These are phyloP conservation scores for Helleia helle DNA, from an alignment of 2,888 invertebrate genomes.

Conservation along the genomic window DNA sequence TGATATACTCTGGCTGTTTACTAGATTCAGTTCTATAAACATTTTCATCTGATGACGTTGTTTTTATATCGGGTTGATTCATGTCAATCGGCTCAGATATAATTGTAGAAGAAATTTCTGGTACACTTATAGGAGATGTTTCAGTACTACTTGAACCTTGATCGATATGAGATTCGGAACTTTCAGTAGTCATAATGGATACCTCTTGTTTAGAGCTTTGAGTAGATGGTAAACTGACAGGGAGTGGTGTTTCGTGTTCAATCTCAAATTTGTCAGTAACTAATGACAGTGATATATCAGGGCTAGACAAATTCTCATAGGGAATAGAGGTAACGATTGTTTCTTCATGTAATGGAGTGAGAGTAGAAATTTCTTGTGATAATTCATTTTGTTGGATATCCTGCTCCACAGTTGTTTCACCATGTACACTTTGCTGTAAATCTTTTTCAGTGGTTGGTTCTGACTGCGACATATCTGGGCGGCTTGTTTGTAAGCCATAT, in stretches of 20 bases:
- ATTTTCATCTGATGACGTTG: conserved; percentile 1
- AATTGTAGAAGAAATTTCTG: not conserved
- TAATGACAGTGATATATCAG: not conserved
- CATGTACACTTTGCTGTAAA: not conserved
- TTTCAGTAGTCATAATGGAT: not conserved
- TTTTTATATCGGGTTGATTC: not conserved
- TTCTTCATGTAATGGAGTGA: not conserved
- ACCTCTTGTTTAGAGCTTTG: not conserved
- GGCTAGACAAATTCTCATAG: not conserved
- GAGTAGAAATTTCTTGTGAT: not conserved
- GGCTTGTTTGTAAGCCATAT: not conserved
- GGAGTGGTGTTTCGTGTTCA: not conserved
- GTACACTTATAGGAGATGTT: not conserved
- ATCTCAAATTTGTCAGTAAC: not conserved
- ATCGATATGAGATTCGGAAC: not conserved
- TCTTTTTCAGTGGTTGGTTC: not conserved
- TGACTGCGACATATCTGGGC: not conserved
- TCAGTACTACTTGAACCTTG: not conserved
- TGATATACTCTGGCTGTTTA: not conserved
- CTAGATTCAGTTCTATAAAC: not conserved
- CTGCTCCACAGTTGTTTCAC: not conserved
- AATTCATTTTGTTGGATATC: not conserved
- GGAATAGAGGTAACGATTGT: not conserved
- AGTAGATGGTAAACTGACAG: not conserved
- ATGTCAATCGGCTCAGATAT: not conserved